phyloP scores from a whole-genome alignment of 2,797 vertebrate species.

The Amblyraja radiata region DNA sequence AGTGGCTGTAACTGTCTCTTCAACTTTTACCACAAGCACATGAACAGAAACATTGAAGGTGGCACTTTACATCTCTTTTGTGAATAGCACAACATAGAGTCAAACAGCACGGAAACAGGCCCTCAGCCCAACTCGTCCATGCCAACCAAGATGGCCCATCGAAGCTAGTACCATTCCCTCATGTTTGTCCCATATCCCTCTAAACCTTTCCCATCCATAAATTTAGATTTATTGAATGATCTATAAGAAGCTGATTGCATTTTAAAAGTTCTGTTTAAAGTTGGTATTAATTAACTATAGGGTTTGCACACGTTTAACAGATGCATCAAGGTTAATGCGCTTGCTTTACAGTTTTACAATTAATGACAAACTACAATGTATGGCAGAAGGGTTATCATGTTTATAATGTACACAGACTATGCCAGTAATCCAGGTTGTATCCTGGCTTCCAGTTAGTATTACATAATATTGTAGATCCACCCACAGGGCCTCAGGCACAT shows the following conservation, averaged over 20 bases:
- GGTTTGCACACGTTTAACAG: neutral
- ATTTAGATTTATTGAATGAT: neutral
- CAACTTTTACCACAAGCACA: too few species aligned
- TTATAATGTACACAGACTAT: neutral
- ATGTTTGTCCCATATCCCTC: too few species aligned
- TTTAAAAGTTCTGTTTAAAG: neutral
- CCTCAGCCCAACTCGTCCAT: too few species aligned
- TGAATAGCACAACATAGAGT: neutral
- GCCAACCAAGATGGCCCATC: too few species aligned
- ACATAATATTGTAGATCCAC: neutral
- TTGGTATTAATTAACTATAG: neutral
- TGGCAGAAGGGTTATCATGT: neutral
- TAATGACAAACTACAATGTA: neutral
- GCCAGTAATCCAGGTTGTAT: neutral
- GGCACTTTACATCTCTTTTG: neutral
- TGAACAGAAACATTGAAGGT: neutral
- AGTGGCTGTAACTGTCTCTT: too few species aligned
- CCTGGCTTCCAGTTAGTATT: slow-evolving; percentile 25
- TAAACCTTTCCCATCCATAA: too few species aligned
- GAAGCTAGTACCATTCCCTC: too few species aligned
- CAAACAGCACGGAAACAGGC: too few species aligned
- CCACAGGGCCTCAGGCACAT: neutral
- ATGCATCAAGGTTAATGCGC: neutral
- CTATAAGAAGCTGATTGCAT: neutral
- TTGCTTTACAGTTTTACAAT: neutral